A percentile compares a stretch with the other conserved stretches of the same genome.
Conservation (phyloP, 2,113 vertebrate genomes). For the Pachycephala philippinensis region DNA sequence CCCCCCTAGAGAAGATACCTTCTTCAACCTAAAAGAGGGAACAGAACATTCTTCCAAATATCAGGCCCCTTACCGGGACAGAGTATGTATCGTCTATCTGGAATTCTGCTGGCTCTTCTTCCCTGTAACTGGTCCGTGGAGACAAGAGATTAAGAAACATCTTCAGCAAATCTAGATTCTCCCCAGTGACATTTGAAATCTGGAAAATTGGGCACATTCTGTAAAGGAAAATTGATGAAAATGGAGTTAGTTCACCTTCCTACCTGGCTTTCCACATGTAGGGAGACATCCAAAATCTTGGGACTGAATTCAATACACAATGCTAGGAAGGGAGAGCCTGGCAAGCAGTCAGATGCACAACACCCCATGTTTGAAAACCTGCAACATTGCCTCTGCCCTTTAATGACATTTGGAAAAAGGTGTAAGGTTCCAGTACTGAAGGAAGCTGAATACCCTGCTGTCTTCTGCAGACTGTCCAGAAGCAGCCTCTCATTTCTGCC, state of each 20-base stretch:
- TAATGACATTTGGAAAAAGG: neutral
- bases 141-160: conserved; percentile 98
- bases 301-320: neutral
- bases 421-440: neutral
- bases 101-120: conserved; percentile 96
- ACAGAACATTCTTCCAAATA: neutral
- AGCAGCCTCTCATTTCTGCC: conserved; percentile 15
- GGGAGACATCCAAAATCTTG: conserved; percentile 19
- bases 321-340: neutral
- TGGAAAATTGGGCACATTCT: conserved; percentile 99
- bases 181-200: conserved; percentile 95
- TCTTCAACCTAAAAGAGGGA: neutral
- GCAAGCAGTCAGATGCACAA: neutral
- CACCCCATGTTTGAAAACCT: neutral
- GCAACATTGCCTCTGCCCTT: neutral
- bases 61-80: conserved; percentile 83
- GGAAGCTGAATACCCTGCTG: neutral
- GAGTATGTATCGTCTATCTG: conserved; percentile 99
- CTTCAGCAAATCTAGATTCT: conserved; percentile 96
- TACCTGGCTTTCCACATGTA: neutral
- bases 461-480: neutral
- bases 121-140: conserved; percentile 91
- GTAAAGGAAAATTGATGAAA: neutral
- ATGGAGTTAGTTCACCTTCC: neutral
- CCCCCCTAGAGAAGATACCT: neutral